Evolutionary conservation across 2,888 invertebrate species (phyloP), one percentile per base, ranked within the genome.

Genomic region (Melinaea marsaeus): DNA sequence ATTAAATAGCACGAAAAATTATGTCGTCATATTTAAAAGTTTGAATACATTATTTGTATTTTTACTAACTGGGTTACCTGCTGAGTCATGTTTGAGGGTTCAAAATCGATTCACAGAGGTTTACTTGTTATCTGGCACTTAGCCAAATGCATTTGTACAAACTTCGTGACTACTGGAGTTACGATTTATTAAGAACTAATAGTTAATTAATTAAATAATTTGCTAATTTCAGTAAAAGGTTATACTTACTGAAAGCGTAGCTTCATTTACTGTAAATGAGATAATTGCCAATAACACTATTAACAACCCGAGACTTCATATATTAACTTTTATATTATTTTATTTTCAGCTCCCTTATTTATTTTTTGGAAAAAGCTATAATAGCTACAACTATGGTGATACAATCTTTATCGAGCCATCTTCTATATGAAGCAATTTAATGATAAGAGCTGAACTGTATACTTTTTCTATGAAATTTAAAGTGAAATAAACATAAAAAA

Each of bases 31-130:
- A 22, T 22, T 22, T 22, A 22, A 22, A 22, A 22, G 22, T 46
- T 46, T n/a, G 3, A 46, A 46, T 46, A 45, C 45, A 45, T 45
- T n/a, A n/a, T 46, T 46, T 46, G 46, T 46, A 46, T 22, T 22
- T 22, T 22, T 22, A 46, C 32, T 32, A 11, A 32, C 32, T 7
- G 7, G 6, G 7, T 51, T 51, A 51, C 9, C 51, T 32, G 32
- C 32, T 51, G 22, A 51, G 1, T 32, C 32, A 51, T 32, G 32
- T 37, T 54, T 55, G 35, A 13, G 34, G 59, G 59, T 55, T 57
- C 60, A 66, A 71, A 81, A 83, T 83, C 83, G 80, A 83, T 83
- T 80, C 74, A 55, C 78, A 67, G 72, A 79, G 79, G 79, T 80
- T 80, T 77, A 77, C 79, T 79, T 80, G 71, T 72, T 64, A 32